Conservation (phyloP, 2,797 vertebrate species). For the Pipistrellus kuhlii region DNA sequence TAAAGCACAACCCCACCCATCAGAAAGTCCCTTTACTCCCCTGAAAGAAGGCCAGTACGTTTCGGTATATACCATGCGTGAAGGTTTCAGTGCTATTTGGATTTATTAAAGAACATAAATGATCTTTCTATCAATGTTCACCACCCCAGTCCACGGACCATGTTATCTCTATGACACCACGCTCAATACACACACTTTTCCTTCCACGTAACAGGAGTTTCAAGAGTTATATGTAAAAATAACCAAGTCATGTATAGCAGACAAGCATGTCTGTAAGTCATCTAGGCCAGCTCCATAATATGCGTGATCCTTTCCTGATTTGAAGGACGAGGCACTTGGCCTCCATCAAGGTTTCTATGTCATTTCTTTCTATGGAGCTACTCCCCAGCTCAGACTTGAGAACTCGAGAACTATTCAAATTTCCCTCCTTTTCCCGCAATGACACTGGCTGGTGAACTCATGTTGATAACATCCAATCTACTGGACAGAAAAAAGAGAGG, state of each 20-base stretch:
- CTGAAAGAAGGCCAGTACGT: slow-evolving; percentile 49
- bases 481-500: background rate
- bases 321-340: background rate
- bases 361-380: background rate
- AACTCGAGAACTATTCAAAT: slow-evolving; percentile 52
- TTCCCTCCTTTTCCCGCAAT: slow-evolving; percentile 57
- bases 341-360: background rate
- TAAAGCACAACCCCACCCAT: slow-evolving; percentile 44
- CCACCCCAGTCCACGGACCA: slow-evolving; percentile 17
- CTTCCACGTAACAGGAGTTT: background rate
- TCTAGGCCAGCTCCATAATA: slow-evolving; percentile 22
- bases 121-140: slow-evolving; percentile 28
- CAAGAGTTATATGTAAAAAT: slow-evolving; percentile 47
- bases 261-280: background rate
- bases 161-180: background rate
- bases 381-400: slow-evolving; percentile 27
- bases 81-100: background rate
- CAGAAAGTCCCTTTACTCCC: slow-evolving; percentile 63
- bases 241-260: background rate
- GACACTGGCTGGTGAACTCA: slow-evolving; percentile 52
- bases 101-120: slow-evolving; percentile 1
- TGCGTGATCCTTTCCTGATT: background rate
- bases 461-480: slow-evolving; percentile 39
- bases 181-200: background rate
- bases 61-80: background rate